These are phyloP conservation scores for Drosophila paramelanica DNA, from an alignment of 2,888 invertebrate genomes.

Conservation along the genomic window DNA sequence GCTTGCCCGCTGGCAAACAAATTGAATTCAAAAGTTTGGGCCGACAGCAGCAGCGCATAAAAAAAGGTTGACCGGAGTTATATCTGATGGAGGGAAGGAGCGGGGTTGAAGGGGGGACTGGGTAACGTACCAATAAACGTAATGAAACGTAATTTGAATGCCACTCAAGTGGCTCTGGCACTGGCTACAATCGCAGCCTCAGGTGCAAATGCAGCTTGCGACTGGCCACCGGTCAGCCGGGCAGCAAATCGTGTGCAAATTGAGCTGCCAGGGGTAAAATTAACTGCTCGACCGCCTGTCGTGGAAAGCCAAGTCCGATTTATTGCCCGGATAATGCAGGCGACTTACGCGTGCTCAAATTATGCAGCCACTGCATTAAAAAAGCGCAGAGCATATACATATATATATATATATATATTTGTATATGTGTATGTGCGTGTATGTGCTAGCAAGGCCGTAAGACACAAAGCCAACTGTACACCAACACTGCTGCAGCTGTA, in stretches of 20 bases:
- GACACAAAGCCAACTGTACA: neutral
- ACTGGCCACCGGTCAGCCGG: slow-evolving; percentile 26
- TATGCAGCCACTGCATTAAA: slow-evolving; percentile 76
- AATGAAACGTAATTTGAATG: slow-evolving; percentile 78
- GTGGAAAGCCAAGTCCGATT: slow-evolving; percentile 54
- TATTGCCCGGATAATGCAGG: slow-evolving; percentile 76
- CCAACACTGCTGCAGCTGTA: neutral
- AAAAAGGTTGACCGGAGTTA: slow-evolving; percentile 13
- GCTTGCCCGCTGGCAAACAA: slow-evolving; percentile 65
- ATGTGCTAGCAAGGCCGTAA: neutral
- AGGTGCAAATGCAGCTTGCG: slow-evolving; percentile 22
- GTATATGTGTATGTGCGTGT: neutral
- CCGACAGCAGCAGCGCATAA: slow-evolving; percentile 1
- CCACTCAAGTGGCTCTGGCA: slow-evolving; percentile 61
- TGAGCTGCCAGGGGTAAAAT: slow-evolving; percentile 63
- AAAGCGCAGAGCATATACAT: slow-evolving; percentile 4
- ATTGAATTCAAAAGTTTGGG: slow-evolving; percentile 71
- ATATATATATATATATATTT: neutral
- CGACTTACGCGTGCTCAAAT: slow-evolving; percentile 75
- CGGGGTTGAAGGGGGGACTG: neutral
- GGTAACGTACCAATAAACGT: slow-evolving; percentile 66
- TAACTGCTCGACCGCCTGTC: slow-evolving; percentile 68
- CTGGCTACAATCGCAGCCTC: slow-evolving; percentile 11
- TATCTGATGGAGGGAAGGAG: slow-evolving; percentile 14
- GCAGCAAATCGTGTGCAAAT: slow-evolving; percentile 62